Evolutionary conservation across 2,888 invertebrate species (phyloP).

Genomic region (Agriopis marginaria): DNA sequence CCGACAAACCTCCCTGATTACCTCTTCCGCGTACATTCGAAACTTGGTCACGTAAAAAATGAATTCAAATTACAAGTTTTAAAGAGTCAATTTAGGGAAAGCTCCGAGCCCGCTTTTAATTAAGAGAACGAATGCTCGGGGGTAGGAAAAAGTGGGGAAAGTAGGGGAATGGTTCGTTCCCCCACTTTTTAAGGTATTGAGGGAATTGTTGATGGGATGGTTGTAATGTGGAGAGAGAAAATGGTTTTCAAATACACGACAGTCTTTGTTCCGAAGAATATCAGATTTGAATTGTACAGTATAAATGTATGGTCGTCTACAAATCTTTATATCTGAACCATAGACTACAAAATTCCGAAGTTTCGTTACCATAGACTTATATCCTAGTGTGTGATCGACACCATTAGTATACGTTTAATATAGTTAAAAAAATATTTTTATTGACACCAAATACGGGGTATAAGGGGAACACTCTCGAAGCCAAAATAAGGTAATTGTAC

Average conservation of each 20-base stretch:
- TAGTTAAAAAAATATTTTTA: no score
- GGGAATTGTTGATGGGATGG: slow-evolving; percentile 20
- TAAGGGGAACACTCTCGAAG: no score
- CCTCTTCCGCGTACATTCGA: slow-evolving; percentile 43
- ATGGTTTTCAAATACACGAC: background rate
- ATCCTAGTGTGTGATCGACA: no score
- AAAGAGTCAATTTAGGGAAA: slow-evolving; percentile 72
- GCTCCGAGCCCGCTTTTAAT: slow-evolving; percentile 62
- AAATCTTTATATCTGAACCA: no score
- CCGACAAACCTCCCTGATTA: slow-evolving; percentile 31
- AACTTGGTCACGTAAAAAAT: slow-evolving; percentile 55
- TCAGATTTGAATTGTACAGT: no score
- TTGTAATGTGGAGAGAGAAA: background rate
- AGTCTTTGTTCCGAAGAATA: no score
- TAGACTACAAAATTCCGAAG: no score
- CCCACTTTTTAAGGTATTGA: slow-evolving; percentile 30
- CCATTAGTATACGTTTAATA: no score
- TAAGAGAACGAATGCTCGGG: slow-evolving; percentile 59
- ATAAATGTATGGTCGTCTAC: no score
- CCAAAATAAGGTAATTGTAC: no score
- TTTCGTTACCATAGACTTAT: no score
- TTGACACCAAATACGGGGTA: no score
- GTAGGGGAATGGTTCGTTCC: slow-evolving; percentile 43
- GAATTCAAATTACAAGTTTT: slow-evolving; percentile 69
- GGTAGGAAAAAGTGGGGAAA: slow-evolving; percentile 36